Evolutionary conservation across 2,113 vertebrate species (phyloP).

Genomic region (Coptodon rendalli): DNA sequence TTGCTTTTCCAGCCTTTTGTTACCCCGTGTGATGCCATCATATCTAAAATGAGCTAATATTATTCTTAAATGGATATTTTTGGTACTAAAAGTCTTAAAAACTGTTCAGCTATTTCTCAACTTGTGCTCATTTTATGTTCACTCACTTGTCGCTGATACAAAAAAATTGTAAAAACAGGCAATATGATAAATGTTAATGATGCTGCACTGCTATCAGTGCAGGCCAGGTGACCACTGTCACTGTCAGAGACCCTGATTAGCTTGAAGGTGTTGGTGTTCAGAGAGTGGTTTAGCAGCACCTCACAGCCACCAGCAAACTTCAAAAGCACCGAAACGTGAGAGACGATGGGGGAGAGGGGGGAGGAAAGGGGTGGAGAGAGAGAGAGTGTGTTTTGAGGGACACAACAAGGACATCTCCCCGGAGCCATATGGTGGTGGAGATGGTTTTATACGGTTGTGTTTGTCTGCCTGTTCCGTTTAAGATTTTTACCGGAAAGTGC

Average conservation of each 20-base stretch:
- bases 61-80: neutral
- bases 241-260: constrained; percentile 28
- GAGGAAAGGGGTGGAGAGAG: neutral
- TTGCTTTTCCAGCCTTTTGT: neutral
- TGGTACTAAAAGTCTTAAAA: neutral
- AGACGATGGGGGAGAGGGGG: neutral
- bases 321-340: constrained; percentile 12
- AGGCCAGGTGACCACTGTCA: constrained; percentile 46
- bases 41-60: neutral
- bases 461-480: constrained; percentile 51
- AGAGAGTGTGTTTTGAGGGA: constrained; percentile 28
- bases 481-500: constrained; percentile 17
- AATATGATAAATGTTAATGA: constrained; percentile 8
- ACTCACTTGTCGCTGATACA: neutral
- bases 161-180: neutral
- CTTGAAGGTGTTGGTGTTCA: constrained; percentile 18
- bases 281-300: neutral
- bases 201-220: constrained; percentile 33
- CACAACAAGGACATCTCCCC: constrained; percentile 58
- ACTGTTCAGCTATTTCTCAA: neutral
- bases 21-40: fast-evolving
- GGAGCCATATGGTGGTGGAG: constrained; percentile 47
- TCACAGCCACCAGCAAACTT: neutral
- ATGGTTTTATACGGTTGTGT: constrained; percentile 45
- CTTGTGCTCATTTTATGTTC: neutral